phyloP scores from a whole-genome alignment of 2,797 vertebrate genomes.

The Petrocephalus sullivani region DNA sequence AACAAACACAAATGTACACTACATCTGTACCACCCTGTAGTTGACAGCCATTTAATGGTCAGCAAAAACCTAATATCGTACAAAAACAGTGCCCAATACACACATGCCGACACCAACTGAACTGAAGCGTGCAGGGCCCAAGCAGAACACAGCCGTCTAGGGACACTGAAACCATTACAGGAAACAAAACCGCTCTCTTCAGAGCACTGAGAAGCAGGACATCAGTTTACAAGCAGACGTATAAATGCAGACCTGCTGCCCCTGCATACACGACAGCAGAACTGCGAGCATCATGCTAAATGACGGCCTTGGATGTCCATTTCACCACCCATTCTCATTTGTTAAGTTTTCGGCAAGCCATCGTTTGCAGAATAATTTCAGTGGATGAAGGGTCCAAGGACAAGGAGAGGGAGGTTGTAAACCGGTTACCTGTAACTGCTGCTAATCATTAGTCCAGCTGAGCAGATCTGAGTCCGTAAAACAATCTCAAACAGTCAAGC shows the following conservation, averaged over 20 bases:
- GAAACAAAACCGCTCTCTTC: not conserved
- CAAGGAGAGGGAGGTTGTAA: not conserved
- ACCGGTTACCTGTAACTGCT: not conserved
- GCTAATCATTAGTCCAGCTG: constrained; percentile 7
- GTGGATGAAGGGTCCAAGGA: not conserved
- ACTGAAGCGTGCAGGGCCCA: not conserved
- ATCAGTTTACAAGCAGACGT: not conserved
- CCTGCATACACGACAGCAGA: not conserved
- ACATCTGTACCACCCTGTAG: no score
- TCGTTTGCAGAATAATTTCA: not conserved
- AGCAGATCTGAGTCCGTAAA: not conserved
- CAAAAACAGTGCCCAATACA: not conserved
- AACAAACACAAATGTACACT: no score
- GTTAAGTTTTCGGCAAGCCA: not conserved
- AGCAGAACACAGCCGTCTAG: not conserved
- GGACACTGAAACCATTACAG: not conserved
- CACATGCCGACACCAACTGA: not conserved
- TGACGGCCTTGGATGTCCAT: not conserved
- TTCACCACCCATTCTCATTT: not conserved
- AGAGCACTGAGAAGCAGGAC: not conserved
- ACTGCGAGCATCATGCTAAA: not conserved
- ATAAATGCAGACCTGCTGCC: not conserved
- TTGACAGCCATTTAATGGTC: not conserved
- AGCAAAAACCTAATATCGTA: not conserved
- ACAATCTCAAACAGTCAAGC: not conserved